These are phyloP conservation scores for Campoletis raptor DNA, from an alignment of 2,888 invertebrate genomes.

Conservation along the genomic window DNA sequence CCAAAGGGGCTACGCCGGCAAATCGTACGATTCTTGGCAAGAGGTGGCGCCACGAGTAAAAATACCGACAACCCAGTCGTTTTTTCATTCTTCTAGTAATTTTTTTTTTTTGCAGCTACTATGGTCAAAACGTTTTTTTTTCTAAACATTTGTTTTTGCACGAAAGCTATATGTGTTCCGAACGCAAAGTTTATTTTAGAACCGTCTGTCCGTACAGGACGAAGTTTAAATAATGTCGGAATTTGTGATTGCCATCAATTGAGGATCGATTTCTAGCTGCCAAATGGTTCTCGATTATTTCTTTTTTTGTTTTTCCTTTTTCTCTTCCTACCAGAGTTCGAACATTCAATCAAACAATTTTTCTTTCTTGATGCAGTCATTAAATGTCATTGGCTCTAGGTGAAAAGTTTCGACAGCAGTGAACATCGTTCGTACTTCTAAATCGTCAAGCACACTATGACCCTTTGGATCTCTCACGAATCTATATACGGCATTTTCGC, in stretches of 20 bases:
- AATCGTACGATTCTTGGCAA: not conserved
- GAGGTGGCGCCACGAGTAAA: constrained; percentile 21
- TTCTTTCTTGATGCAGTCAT: not conserved
- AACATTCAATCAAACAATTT: not conserved
- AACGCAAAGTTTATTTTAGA: not conserved
- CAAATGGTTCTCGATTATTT: not conserved
- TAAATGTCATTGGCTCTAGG: not conserved
- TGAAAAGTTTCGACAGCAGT: not conserved
- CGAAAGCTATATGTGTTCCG: not conserved
- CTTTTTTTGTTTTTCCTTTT: not conserved
- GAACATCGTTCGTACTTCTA: not conserved
- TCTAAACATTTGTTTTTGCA: not conserved
- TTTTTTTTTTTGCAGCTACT: not conserved
- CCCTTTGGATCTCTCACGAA: not conserved
- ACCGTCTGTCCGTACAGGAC: not conserved
- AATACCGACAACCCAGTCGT: not conserved
- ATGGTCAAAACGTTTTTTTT: not conserved
- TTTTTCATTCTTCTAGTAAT: not conserved
- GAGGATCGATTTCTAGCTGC: not conserved
- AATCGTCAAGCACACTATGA: not conserved
- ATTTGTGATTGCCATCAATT: not conserved
- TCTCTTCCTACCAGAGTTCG: not conserved
- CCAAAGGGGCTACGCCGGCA: not conserved
- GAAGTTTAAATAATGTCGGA: not conserved
- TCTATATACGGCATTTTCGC: constrained; percentile 14